Evolutionary conservation across 2,888 invertebrate genomes (phyloP).

Genomic region (Cynaeus angustus): DNA sequence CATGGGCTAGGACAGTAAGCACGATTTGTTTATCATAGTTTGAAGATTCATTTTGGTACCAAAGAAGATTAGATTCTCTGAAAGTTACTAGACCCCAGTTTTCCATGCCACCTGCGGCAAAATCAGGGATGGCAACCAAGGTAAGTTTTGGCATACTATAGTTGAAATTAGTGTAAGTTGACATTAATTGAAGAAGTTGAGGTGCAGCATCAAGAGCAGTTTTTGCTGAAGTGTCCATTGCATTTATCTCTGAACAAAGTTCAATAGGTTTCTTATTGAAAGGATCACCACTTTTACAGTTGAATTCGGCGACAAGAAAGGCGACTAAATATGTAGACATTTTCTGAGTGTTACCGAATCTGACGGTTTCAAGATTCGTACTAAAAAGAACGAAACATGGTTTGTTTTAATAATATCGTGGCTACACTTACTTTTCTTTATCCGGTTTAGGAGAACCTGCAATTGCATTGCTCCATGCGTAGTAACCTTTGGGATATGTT

Average conservation of each 20-base stretch:
- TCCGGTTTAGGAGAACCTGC: background rate
- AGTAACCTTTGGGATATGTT: background rate
- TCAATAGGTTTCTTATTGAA: conserved; percentile 53
- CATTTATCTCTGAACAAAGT: conserved; percentile 55
- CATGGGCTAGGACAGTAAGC: conserved; percentile 82
- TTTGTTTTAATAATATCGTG: conserved; percentile 3
- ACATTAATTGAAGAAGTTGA: conserved; percentile 53
- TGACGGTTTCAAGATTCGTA: conserved; percentile 12
- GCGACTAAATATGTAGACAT: conserved; percentile 83
- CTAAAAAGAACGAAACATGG: conserved; percentile 10
- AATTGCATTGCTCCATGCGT: background rate
- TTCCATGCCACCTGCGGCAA: conserved; percentile 91
- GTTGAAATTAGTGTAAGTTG: conserved; percentile 65
- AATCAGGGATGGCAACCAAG: conserved; percentile 88
- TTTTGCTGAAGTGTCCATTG: conserved; percentile 43
- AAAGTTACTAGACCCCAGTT: conserved; percentile 94
- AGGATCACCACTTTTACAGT: conserved; percentile 4
- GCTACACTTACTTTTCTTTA: background rate
- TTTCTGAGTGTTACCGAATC: conserved; percentile 67
- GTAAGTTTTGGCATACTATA: conserved; percentile 77
- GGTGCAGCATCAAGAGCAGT: conserved; percentile 52
- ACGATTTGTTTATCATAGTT: conserved; percentile 72
- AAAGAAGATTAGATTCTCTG: conserved; percentile 57
- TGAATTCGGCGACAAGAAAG: conserved; percentile 79
- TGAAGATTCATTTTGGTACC: conserved; percentile 56